Conservation (phyloP, 2,113 vertebrate species). For the Hippocampus mohnikei region DNA sequence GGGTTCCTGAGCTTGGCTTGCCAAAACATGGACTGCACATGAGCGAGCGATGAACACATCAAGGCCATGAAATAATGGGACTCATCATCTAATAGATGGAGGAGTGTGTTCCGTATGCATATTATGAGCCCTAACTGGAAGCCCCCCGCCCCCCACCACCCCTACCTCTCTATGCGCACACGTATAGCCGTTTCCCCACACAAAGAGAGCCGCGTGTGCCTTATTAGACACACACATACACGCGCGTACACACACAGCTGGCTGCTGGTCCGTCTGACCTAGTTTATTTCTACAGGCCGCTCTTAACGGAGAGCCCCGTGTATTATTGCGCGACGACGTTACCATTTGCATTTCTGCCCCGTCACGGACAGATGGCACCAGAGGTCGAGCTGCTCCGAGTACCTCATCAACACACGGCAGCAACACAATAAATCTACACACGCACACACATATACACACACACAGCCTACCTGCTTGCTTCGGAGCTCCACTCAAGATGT, state of each 20-base stretch:
- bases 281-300: conserved; percentile 68
- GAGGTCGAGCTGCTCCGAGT: conserved; percentile 56
- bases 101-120: conserved; percentile 50
- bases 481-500: background rate
- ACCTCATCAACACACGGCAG: background rate
- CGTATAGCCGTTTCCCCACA: conserved; percentile 58
- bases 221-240: conserved; percentile 51
- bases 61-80: conserved; percentile 16
- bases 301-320: conserved; percentile 63
- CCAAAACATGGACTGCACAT: background rate
- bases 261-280: conserved; percentile 72
- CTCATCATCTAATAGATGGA: conserved; percentile 28
- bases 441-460: background rate
- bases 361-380: conserved; percentile 77
- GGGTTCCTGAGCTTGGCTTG: background rate
- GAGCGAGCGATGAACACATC: background rate
- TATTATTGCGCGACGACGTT: conserved; percentile 43
- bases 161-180: conserved; percentile 23
- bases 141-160: conserved; percentile 49
- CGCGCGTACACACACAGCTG: conserved; percentile 65
- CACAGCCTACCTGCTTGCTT: background rate
- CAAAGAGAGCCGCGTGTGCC: conserved; percentile 64
- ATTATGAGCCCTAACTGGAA: conserved; percentile 51
- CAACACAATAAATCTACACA: background rate
- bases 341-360: conserved; percentile 73